Conservation (phyloP, 2,797 vertebrate genomes). For the Oreochromis grahami region DNA sequence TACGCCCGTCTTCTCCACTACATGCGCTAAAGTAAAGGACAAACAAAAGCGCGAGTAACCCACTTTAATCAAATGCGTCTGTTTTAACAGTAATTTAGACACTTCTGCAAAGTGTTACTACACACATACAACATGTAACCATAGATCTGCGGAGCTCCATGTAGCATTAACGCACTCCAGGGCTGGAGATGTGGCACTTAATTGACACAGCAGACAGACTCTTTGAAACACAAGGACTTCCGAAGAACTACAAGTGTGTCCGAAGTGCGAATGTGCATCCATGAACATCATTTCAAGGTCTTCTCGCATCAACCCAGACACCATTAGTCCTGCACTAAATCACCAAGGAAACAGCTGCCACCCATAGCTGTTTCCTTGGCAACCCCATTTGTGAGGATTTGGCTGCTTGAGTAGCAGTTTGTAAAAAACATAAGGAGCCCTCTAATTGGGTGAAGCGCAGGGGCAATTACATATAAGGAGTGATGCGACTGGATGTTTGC, state of each 20-base stretch:
- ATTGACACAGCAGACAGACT: neutral
- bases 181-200: neutral
- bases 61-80: neutral
- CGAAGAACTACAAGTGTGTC: neutral
- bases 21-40: neutral
- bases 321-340: constrained; percentile 60
- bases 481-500: constrained; percentile 53
- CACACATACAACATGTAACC: neutral
- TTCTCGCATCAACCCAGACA: constrained; percentile 30
- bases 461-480: constrained; percentile 34
- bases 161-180: neutral
- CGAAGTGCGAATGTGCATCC: neutral
- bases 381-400: constrained; percentile 67
- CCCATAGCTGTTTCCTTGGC: constrained; percentile 71
- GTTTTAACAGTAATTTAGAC: neutral
- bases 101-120: neutral
- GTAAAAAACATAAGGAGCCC: constrained; percentile 22
- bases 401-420: constrained; percentile 45
- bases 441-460: constrained; percentile 30
- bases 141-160: neutral
- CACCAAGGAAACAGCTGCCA: constrained; percentile 78
- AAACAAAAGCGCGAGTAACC: neutral
- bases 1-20: neutral
- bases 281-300: constrained; percentile 24
- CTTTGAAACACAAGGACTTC: neutral